Base-by-base conservation (phyloP, 64 coral and sea anemone genomes). In the Cladopsammia gracilis region DNA sequence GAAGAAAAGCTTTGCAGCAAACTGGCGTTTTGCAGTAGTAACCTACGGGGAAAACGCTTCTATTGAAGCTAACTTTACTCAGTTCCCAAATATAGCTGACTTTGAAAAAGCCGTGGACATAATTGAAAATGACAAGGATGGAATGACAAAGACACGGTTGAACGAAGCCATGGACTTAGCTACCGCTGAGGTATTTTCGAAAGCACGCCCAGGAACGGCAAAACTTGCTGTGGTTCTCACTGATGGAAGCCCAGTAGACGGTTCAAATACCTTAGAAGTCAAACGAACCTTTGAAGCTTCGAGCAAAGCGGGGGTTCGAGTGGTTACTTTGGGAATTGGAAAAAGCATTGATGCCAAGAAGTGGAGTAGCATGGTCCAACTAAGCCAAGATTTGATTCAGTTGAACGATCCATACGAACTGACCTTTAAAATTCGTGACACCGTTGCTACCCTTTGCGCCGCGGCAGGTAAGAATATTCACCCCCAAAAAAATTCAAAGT, bases 121-220 rank as follows among this genome's bases (percentile, higher is more conserved):
- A 62, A 78, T 89, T 8, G 42, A 4, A 5, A 44, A 89, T n/a
- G 75, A 65, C 42, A 50, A 49, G 13, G 46, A 24, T 20, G 61
- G 19, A 0, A 62, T 45, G 6, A 34, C 47, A 14, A 45, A 23
- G 2, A 56, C 19, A 18, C 72, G 73, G 13, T 25, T 60, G 48
- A 73, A 77, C 47, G 12, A 16, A 18, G 87, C 87, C 34, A 61
- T 89, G 45, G 65, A 89, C 48, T 54, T 89, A 22, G 87, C 87
- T 65, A 68, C 20, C 7, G 68, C 43, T 23, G 61, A 84, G 4
- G 20, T 84, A 49, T 84, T 84, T 47, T n/a, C 80, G 67, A 84
- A 62, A 64, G 45, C 61, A 22, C 61, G 80, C 6, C 79, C 79
- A 48, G 34, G 70, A 3, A 25, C 25, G 10, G 3, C 53, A 62